Percentiles rank a stretch among this genome's conserved stretches.
Evolutionary conservation across 2,888 invertebrate species (phyloP).

Genomic region (Pheosia gnoma): DNA sequence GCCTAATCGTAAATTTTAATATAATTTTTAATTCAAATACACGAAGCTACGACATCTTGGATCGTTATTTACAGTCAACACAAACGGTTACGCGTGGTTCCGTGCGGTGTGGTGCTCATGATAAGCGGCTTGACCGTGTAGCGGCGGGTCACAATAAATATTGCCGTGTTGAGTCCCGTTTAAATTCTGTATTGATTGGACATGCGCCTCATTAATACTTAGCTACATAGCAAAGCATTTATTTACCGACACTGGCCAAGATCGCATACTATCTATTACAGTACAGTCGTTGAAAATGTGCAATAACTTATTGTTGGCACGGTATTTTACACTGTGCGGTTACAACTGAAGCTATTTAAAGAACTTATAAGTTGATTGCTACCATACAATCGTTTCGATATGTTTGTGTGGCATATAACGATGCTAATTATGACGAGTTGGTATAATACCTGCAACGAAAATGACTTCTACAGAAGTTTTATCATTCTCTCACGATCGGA

Average conservation of each 20-base stretch:
- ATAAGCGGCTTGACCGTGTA: conserved; percentile 54
- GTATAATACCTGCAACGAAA: conserved; percentile 48
- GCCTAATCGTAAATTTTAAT: not conserved
- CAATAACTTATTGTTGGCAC: conserved; percentile 8
- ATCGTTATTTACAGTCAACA: conserved; percentile 48
- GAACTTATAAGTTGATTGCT: not conserved
- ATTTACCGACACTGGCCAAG: conserved; percentile 20
- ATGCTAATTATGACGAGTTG: conserved; percentile 33
- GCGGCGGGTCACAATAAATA: conserved; percentile 64
- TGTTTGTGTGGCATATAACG: conserved; percentile 24
- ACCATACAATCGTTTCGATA: conserved; percentile 6
- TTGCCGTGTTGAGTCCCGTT: conserved; percentile 57
- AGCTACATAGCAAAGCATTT: conserved; percentile 30
- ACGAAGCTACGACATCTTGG: conserved; percentile 27
- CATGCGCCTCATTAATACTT: conserved; percentile 49
- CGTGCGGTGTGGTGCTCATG: conserved; percentile 46
- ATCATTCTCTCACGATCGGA: conserved; percentile 77
- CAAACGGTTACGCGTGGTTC: conserved; percentile 48
- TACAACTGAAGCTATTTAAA: conserved; percentile 1
- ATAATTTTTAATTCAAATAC: conserved; percentile 6
- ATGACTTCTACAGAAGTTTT: conserved; percentile 63
- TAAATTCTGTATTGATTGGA: conserved; percentile 55
- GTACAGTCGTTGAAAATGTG: conserved; percentile 4
- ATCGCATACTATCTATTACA: conserved; percentile 9
- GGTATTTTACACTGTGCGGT: not conserved